Conservation (phyloP, 1,140 invertebrate species). For the Caenorhabditis brenneri region DNA sequence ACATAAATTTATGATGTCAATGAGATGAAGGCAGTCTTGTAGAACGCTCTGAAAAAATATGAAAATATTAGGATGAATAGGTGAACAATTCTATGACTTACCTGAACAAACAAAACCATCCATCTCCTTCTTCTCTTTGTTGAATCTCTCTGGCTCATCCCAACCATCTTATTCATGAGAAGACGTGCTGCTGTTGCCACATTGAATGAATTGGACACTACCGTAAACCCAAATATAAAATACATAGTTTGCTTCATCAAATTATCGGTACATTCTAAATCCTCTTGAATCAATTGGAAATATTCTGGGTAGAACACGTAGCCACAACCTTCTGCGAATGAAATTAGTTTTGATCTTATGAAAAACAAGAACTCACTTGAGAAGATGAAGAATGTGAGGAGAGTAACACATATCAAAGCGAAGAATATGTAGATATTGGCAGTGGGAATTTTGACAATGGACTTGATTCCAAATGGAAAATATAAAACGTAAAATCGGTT, state of each 20-base stretch:
- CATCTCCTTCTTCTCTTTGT: background rate
- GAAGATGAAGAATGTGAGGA: too few relatives aligned
- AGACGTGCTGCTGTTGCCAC: background rate
- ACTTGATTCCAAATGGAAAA: constrained; percentile 10
- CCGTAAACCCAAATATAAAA: background rate
- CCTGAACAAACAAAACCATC: constrained; percentile 21
- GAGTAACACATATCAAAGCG: too few relatives aligned
- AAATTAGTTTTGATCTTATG: too few relatives aligned
- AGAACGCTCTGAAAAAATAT: background rate
- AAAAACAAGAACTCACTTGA: background rate
- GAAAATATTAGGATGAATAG: too few relatives aligned
- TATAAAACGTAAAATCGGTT: constrained; percentile 6
- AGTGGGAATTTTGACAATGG: background rate
- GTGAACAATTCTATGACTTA: too few relatives aligned
- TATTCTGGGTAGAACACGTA: background rate
- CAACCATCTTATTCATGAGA: background rate
- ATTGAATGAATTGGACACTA: background rate
- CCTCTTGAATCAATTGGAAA: background rate
- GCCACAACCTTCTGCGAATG: background rate
- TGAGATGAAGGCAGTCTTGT: background rate
- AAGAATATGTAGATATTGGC: too few relatives aligned
- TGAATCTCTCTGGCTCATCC: background rate
- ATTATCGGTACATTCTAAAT: background rate
- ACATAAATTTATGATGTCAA: constrained; percentile 14
- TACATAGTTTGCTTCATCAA: background rate